Base-by-base conservation (phyloP, 1,140 invertebrate genomes). In the Caenorhabditis tropicalis region DNA sequence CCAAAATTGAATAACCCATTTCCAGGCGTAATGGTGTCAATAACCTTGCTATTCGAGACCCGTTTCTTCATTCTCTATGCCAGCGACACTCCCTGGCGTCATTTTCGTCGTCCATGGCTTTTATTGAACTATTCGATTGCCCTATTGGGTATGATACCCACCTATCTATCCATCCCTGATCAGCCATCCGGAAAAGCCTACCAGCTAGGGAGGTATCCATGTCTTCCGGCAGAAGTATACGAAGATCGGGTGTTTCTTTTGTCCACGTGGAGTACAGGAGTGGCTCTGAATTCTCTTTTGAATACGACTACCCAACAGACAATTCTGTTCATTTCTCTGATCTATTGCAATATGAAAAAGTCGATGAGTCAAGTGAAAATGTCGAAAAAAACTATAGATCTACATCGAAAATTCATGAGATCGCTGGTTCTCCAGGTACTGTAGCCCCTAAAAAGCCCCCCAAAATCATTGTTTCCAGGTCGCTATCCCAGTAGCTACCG, bases 51-150 rank as follows among this genome's bases (percentile, higher is more conserved):
- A 1, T 65, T 65, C 29, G 58, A 65, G 58, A 65, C 58, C 58
- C 58, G 58, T 19, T 65, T 65, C 58, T 65, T 33, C 58, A 33
- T 65, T 19, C 58, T 65, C 58, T 65, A 65, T 16, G 58, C 58
- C 16, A 10, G 16, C 3, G 29, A 65, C 16, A 65, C 29, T 31
- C 19, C 19, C 58, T 65, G 58, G 58, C 33, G 36, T 29, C 31
- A 65, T 36, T 31, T 65, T 19, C 58, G 58, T 33, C 58, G 58
- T 16, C 58, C 58, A 16, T 65, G 58, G 58, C 29, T 65, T 6
- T 1, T 65, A 6, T 6, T 65, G 15, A 65, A 65, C 16, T 65
- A 65, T n/a, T 33, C 15, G 1, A 65, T 65, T 6, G 29, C 29
- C 0, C 2, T 65, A 0, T n/a, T 19, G 4, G 19, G n/a, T 19